A percentile compares a stretch with the other conserved stretches of the same genome.
These are phyloP conservation scores for Phoeniculus purpureus DNA, from an alignment of 2,797 vertebrate species.

Conservation along the genomic window DNA sequence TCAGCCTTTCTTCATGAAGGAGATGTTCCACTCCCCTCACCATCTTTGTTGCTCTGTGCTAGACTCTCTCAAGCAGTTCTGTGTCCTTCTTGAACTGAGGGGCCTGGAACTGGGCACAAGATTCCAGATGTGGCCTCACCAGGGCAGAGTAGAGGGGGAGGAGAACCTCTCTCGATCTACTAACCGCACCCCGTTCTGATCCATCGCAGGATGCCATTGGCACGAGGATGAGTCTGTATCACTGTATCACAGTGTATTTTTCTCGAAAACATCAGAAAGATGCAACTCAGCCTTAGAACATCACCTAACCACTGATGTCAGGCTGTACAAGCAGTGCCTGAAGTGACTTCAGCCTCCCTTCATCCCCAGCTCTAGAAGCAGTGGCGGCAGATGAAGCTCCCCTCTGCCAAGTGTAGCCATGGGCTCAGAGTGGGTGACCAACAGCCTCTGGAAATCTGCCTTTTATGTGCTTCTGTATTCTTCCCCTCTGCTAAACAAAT, in stretches of 20 bases:
- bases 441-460: not conserved
- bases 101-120: too few relatives aligned
- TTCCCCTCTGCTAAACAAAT: not conserved
- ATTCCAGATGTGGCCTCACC: too few relatives aligned
- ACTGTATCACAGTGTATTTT: not conserved
- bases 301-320: not conserved
- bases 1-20: too few relatives aligned
- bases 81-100: too few relatives aligned
- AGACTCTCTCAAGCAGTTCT: too few relatives aligned
- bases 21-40: too few relatives aligned
- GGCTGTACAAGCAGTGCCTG: not conserved
- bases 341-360: not conserved
- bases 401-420: not conserved
- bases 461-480: not conserved
- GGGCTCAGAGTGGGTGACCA: not conserved
- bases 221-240: not conserved
- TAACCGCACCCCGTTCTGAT: too few relatives aligned
- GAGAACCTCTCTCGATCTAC: too few relatives aligned
- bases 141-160: too few relatives aligned
- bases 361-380: not conserved
- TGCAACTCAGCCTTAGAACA: not conserved
- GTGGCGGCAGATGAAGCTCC: not conserved
- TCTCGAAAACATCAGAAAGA: not conserved
- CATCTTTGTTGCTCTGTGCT: too few relatives aligned
- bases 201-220: too few relatives aligned